Conservation (phyloP, 53 echinoderm and acorn worm genomes). For the Echinometra lucunter region DNA sequence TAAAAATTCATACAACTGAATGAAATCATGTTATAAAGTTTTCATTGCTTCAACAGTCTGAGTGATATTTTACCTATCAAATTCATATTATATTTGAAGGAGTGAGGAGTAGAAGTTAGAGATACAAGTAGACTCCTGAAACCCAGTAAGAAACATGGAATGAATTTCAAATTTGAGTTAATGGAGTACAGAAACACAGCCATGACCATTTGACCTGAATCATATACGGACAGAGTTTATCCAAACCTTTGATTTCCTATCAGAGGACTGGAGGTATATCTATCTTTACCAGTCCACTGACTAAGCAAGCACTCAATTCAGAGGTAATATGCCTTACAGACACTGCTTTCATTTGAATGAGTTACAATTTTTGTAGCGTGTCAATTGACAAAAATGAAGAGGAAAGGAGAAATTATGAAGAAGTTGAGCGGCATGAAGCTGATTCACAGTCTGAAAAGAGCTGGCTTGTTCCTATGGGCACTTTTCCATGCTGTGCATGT, state of each 20-base stretch:
- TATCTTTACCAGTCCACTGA: neutral
- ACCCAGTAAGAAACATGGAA: neutral
- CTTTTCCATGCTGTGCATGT: too few relatives aligned
- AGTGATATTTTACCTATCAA: too few relatives aligned
- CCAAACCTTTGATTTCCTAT: conserved; percentile 44
- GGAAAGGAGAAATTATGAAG: neutral
- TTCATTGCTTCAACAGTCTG: too few relatives aligned
- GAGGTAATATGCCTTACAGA: neutral
- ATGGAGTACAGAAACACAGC: conserved; percentile 9
- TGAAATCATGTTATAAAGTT: too few relatives aligned
- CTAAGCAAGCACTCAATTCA: neutral
- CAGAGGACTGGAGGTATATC: neutral
- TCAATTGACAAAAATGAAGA: neutral
- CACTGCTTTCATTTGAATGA: neutral
- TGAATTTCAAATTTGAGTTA: conserved; percentile 16
- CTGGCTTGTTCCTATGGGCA: too few relatives aligned
- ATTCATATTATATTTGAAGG: too few relatives aligned
- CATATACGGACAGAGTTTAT: conserved; percentile 43
- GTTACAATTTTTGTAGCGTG: neutral
- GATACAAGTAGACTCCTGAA: too few relatives aligned
- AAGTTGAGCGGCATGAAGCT: neutral
- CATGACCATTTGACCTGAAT: conserved; percentile 52
- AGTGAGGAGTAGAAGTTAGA: too few relatives aligned
- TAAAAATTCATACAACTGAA: too few relatives aligned
- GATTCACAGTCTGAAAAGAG: too few relatives aligned